Percentiles rank a stretch among this genome's conserved stretches.
phyloP scores from a whole-genome alignment of 2,113 vertebrate genomes.

The Carlito syrichta region DNA sequence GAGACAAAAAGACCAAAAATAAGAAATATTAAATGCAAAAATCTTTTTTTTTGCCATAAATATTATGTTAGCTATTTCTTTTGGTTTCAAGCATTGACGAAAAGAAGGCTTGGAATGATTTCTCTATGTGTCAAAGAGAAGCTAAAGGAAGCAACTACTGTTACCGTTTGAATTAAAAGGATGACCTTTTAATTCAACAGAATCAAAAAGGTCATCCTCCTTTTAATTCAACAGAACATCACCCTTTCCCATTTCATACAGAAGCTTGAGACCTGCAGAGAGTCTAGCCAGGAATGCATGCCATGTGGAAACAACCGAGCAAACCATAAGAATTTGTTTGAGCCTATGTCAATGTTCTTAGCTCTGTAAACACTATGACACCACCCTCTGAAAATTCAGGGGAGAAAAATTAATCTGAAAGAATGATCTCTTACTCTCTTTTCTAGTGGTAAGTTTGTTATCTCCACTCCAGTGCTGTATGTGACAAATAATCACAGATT shows the following conservation, averaged over 20 bases:
- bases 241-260: neutral
- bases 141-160: neutral
- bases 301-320: neutral
- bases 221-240: neutral
- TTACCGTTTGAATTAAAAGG: neutral
- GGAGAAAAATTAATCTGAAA: neutral
- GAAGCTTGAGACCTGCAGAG: neutral
- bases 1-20: neutral
- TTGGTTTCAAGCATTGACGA: conserved; percentile 16
- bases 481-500: neutral
- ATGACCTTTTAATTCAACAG: neutral
- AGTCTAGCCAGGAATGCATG: neutral
- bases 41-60: neutral
- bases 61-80: neutral
- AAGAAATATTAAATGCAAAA: conserved; percentile 1
- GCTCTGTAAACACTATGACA: neutral
- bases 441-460: neutral
- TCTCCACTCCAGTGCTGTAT: neutral
- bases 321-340: neutral
- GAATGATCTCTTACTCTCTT: neutral
- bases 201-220: no score
- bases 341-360: neutral
- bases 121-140: neutral
- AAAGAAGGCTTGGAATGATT: neutral
- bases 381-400: neutral